phyloP scores from a whole-genome alignment of 2,113 vertebrate genomes.

The Procavia capensis region DNA sequence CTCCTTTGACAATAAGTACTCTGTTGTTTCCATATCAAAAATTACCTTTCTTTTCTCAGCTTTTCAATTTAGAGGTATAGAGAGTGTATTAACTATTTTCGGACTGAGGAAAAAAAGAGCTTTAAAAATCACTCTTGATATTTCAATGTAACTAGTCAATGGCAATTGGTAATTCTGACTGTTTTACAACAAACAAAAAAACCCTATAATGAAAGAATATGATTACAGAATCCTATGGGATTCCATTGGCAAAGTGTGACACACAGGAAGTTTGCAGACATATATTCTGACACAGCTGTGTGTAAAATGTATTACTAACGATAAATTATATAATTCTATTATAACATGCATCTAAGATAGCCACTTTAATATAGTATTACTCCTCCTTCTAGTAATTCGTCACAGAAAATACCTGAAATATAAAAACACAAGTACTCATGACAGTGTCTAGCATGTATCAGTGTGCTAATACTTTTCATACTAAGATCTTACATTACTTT shows the following conservation, averaged over 20 bases:
- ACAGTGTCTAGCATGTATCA: neutral
- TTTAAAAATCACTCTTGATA: slow-evolving; percentile 23
- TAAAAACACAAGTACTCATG: slow-evolving; percentile 15
- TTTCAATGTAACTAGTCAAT: neutral
- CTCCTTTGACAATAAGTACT: slow-evolving; percentile 47
- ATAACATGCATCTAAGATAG: neutral
- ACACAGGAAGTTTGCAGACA: neutral
- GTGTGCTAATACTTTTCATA: slow-evolving; percentile 57
- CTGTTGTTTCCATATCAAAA: slow-evolving; percentile 45
- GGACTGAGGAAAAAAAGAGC: neutral
- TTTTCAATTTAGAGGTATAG: slow-evolving; percentile 50
- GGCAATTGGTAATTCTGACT: slow-evolving; percentile 35
- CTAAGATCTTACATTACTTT: slow-evolving; percentile 38
- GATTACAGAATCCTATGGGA: slow-evolving; percentile 17
- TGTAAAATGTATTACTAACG: neutral
- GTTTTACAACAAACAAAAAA: slow-evolving; percentile 33
- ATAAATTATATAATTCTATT: slow-evolving; percentile 7
- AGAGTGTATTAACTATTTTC: neutral
- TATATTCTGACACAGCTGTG: neutral
- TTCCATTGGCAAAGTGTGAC: neutral
- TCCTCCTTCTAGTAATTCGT: slow-evolving; percentile 35
- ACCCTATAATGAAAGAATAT: slow-evolving; percentile 1
- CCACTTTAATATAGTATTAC: slow-evolving; percentile 37
- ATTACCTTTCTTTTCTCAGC: slow-evolving; percentile 35
- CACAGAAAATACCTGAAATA: slow-evolving; percentile 18